Base-by-base conservation (phyloP, 2,888 invertebrate genomes). In the Campoplex nolae region DNA sequence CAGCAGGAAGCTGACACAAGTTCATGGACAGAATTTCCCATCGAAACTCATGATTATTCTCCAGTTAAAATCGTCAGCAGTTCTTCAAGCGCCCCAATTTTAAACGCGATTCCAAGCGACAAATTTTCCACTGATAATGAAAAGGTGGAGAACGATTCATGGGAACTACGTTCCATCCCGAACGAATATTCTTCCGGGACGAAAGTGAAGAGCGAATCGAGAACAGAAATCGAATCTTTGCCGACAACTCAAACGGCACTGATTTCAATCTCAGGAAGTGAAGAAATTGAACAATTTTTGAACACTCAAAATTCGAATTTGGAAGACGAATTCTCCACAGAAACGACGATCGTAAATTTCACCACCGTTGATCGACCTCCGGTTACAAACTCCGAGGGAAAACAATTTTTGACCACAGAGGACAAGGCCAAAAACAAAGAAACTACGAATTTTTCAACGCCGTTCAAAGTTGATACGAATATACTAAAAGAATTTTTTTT, bases 21-120 rank as follows among this genome's bases (percentile, higher is more conserved):
- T 51, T 77, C 38, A 0, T 77, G 32, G 65, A 51, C 32, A n/a
- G 65, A 56, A 71, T 56, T 35, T 38, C 42, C 48, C 18, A 71
- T 16, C 9, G 23, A 42, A 23, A 42, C n/a, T n/a, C 80, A 81
- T 48, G 45, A 81, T 23, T 70, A 73, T 76, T 51, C 35, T 32
- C 65, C 56, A 51, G 7, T 68, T n/a, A 67, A 70, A 70, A 70
- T 13, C 6, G 45, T 48, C 6, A 45, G 48, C 28, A 23, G n/a
- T 23, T 0, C 62, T 6, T 32, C 54, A n/a, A 38, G n/a, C 38
- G 2, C 3, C 6, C 35, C 35, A 23, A n/a, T 28, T 45, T 32
- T 3, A 6, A 62, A 11, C 13, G n/a, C 28, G 32, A 42, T 13
- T 42, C 16, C 38, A 38, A 67, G n/a, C 32, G 38, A 75, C 13